Base-by-base conservation (phyloP, 2,888 invertebrate species). In the Drosophila bunnanda region DNA sequence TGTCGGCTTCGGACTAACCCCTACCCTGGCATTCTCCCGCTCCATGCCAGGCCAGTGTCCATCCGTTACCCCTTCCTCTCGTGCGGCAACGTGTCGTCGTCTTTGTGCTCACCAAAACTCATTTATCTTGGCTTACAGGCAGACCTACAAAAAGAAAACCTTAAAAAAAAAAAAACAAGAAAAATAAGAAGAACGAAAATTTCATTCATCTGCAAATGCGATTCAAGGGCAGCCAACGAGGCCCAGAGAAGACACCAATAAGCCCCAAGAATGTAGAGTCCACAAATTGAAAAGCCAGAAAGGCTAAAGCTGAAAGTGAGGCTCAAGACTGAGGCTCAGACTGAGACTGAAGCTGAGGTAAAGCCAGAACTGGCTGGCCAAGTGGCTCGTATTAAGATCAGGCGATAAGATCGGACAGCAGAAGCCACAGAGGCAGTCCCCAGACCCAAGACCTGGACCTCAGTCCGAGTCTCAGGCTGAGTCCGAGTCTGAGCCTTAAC, bases 301-400 rank as follows among this genome's bases (percentile, higher is more conserved):
- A 36, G 44, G 38, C 22, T 15, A 28, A 34, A 65, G 52, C 41
- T 17, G 20, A 68, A 53, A 59, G 65, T 15, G 59, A 75, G 73
- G 60, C 52, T 60, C 3, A 38, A 38, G n/a, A 34, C 15, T 12
- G 25, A 4, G 17, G 13, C 13, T 13, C 8, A 4, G 9, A 8
- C n/a, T 1, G 17, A 20, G 20, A 2, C 48, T 8, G 32, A 53
- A 38, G 15, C 20, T 28, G n/a, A 48, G 64, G 17, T 48, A 28
- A 50, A 13, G 64, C 65, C 50, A 44, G 44, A 65, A 65, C 65
- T 65, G 65, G 65, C 75, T 57, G 78, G 85, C 80, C 77, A 82
- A 85, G 85, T 89, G 85, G 82, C 85, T 89, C 79, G 88, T 89
- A 90, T 90, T 88, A 88, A 91, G 91, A 91, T 91, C 91, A 87